Conservation (phyloP, 1,140 invertebrate genomes). For the Drosophila pachea region DNA sequence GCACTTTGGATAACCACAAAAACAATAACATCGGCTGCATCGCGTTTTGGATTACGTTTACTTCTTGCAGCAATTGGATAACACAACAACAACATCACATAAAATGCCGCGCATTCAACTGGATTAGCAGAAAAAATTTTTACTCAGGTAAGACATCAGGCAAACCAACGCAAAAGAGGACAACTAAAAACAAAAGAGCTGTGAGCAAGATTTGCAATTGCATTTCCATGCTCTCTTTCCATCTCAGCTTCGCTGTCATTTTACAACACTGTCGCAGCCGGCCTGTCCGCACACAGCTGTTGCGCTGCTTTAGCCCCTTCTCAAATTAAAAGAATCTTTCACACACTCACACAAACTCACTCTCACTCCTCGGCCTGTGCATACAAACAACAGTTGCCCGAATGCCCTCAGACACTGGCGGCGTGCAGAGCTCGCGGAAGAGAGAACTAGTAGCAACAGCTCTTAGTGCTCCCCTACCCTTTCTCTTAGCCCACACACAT, state of each 20-base stretch:
- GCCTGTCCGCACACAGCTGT: conserved; percentile 42
- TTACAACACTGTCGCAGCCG: conserved; percentile 38
- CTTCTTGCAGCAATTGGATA: conserved; percentile 33
- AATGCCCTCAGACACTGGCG: neutral
- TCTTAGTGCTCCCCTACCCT: conserved; percentile 1
- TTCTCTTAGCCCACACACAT: neutral
- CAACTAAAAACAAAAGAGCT: neutral
- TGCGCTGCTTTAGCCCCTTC: conserved; percentile 20
- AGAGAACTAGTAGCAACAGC: conserved; percentile 20
- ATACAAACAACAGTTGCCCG: conserved; percentile 17
- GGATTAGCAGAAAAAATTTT: conserved; percentile 35
- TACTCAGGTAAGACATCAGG: conserved; percentile 26
- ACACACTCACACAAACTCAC: conserved; percentile 9
- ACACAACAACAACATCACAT: conserved; percentile 7
- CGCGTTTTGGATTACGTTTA: conserved; percentile 47
- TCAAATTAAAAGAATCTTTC: conserved; percentile 7
- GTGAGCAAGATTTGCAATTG: conserved; percentile 23
- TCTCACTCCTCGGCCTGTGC: neutral
- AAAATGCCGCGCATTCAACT: conserved; percentile 34
- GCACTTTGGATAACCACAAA: conserved; percentile 42
- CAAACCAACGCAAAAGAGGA: conserved; percentile 4
- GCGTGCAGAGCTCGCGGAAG: conserved; percentile 1
- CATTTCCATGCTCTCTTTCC: conserved; percentile 14
- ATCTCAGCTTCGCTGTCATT: conserved; percentile 3
- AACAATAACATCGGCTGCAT: conserved; percentile 31